phyloP scores from a whole-genome alignment of 2,113 vertebrate species.

The Aramus guarauna region DNA sequence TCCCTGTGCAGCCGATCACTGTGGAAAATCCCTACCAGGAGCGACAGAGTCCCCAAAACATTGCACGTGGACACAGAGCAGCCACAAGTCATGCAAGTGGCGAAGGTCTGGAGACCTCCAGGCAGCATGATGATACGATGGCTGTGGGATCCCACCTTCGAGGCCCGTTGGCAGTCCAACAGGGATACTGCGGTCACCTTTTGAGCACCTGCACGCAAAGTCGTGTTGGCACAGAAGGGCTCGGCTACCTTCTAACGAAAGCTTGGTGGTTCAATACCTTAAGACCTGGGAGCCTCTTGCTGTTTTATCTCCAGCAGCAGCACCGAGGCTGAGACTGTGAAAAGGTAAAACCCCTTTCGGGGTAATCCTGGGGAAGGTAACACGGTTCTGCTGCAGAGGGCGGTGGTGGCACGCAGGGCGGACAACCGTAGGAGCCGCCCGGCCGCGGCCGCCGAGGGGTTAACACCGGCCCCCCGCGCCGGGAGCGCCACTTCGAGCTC shows the following conservation, averaged over 20 bases:
- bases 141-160: background rate
- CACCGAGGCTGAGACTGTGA: rapidly evolving
- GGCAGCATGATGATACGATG: rapidly evolving
- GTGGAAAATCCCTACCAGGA: background rate
- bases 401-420: rapidly evolving
- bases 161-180: background rate
- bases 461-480: background rate
- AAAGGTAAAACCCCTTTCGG: background rate
- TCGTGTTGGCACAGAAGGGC: rapidly evolving
- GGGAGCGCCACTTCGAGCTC: too few relatives aligned
- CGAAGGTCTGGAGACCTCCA: background rate
- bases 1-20: rapidly evolving
- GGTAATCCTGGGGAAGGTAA: background rate
- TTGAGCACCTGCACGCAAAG: rapidly evolving
- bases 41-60: rapidly evolving
- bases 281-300: background rate
- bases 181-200: rapidly evolving
- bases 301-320: background rate
- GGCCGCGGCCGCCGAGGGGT: background rate
- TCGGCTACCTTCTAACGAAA: background rate
- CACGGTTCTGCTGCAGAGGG: too few relatives aligned
- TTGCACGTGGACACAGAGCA: rapidly evolving
- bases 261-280: background rate
- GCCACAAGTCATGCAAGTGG: background rate
- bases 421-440: too few relatives aligned